Conservation (phyloP, 1,140 invertebrate genomes). For the Diuraphis noxia region DNA sequence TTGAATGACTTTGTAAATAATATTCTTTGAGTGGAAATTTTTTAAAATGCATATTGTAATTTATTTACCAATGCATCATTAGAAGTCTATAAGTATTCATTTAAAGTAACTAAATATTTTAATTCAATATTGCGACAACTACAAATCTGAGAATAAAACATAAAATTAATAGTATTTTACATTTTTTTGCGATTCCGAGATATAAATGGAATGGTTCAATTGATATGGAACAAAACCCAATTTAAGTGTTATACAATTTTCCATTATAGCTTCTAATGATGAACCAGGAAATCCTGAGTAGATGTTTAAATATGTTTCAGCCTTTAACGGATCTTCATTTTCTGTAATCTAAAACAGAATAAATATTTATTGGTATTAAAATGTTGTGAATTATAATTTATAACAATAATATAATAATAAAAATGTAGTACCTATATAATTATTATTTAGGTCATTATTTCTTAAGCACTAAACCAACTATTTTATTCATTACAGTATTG, state of each 20-base stretch:
- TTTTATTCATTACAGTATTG: not conserved
- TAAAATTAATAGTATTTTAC: not conserved
- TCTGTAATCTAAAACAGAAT: slow-evolving; percentile 10
- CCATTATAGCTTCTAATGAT: slow-evolving; percentile 26
- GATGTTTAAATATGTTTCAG: slow-evolving; percentile 21
- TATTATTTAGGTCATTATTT: too few species aligned
- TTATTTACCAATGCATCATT: not conserved
- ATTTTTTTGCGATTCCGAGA: not conserved
- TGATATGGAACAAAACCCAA: slow-evolving; percentile 32
- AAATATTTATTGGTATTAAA: not conserved
- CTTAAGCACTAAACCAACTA: not conserved
- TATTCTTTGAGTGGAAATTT: not conserved
- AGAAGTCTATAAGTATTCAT: not conserved
- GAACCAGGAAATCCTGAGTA: slow-evolving; percentile 38
- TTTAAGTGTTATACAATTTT: slow-evolving; percentile 21
- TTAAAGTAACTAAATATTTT: not conserved
- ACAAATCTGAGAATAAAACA: not conserved
- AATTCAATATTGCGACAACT: not conserved
- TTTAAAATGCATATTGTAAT: not conserved
- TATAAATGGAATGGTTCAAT: slow-evolving; percentile 21
- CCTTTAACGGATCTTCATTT: not conserved
- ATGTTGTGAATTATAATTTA: not conserved
- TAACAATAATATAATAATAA: too few species aligned
- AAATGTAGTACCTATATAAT: too few species aligned
- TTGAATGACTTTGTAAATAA: not conserved